These are phyloP conservation scores for Struthio camelus DNA, from an alignment of 2,113 vertebrate genomes.

Conservation along the genomic window DNA sequence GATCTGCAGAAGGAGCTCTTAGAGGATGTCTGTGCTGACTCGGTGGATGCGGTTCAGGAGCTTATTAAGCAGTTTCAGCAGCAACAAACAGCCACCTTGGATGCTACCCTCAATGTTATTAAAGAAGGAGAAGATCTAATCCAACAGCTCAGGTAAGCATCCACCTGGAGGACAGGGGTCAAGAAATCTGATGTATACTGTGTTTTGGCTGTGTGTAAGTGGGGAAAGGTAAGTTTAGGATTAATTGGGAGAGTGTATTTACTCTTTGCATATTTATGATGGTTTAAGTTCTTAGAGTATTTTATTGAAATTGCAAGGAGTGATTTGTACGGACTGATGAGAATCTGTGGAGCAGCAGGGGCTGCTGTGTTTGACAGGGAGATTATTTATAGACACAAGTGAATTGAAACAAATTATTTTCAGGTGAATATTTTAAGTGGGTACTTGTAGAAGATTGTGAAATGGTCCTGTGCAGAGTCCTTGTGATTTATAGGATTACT, in stretches of 20 bases:
- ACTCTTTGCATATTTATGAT: slow-evolving; percentile 1
- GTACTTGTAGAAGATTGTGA: slow-evolving; percentile 43
- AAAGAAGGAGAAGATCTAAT: slow-evolving; percentile 98
- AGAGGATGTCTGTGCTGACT: slow-evolving; percentile 95
- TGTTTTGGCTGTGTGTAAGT: neutral
- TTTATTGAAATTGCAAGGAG: slow-evolving; percentile 22
- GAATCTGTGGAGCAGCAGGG: slow-evolving; percentile 25
- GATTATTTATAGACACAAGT: slow-evolving; percentile 28
- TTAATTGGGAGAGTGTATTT: neutral
- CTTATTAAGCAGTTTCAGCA: slow-evolving; percentile 99
- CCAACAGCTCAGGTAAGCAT: slow-evolving; percentile 93
- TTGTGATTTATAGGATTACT: slow-evolving; percentile 14
- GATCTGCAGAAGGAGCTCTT: slow-evolving; percentile 97
- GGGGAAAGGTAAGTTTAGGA: neutral
- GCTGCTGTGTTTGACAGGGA: slow-evolving; percentile 17
- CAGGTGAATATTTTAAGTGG: slow-evolving; percentile 36
- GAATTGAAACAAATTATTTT: slow-evolving; percentile 44
- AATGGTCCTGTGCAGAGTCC: neutral
- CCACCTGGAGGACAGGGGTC: slow-evolving; percentile 53
- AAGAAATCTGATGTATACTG: neutral
- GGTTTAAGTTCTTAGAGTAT: neutral
- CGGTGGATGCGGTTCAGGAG: slow-evolving; percentile 94
- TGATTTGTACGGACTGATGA: slow-evolving; percentile 48
- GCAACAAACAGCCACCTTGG: slow-evolving; percentile 95
- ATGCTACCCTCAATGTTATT: slow-evolving; percentile 96